Evolutionary conservation across 2,888 invertebrate genomes (phyloP), one percentile per base, ranked within the genome.

Genomic region (Hylaea fasciaria): DNA sequence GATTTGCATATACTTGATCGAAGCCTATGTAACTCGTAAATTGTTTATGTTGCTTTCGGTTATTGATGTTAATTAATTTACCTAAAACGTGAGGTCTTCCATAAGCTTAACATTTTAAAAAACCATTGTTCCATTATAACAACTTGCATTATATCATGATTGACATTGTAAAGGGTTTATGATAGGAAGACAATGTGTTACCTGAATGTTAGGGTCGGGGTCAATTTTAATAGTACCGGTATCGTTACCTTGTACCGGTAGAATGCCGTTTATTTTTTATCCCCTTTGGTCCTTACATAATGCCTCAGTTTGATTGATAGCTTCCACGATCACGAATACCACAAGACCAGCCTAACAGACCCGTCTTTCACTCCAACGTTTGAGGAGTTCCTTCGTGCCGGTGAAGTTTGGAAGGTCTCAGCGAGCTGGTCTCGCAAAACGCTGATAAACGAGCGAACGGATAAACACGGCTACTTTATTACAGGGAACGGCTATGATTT

Each of bases 401-500:
- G 29, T 41, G 17, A 61, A 56, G 57, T 62, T 58, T 58, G 61
- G 66, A 64, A 63, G 85, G 66, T 79, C 88, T 72, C 40, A 51
- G 39, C 67, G 64, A 9, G 65, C 53, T 85, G 83, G 89, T 59
- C 77, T 69, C 66, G 79, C 78, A 77, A 80, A 82, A 82, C 82
- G 75, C 79, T 91, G 90, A 91, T 91, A 86, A 89, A 91, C 88
- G 90, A 85, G 80, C 78, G 80, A 77, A 73, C 79, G 85, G 85
- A 89, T 89, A 89, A 89, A 89, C 89, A 88, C 82, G 81, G 89
- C 89, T 87, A 90, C 91, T 91, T 91, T 91, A 91, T 91, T 90
- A 89, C 86, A 85, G 81, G 77, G 81, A 81, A 83, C 79, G 80
- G 83, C 82, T 85, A 88, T 91, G 91, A 91, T 91, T 91, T 91